Evolutionary conservation across 1,140 invertebrate species (phyloP).

Genomic region (Cecropterus lyciades): DNA sequence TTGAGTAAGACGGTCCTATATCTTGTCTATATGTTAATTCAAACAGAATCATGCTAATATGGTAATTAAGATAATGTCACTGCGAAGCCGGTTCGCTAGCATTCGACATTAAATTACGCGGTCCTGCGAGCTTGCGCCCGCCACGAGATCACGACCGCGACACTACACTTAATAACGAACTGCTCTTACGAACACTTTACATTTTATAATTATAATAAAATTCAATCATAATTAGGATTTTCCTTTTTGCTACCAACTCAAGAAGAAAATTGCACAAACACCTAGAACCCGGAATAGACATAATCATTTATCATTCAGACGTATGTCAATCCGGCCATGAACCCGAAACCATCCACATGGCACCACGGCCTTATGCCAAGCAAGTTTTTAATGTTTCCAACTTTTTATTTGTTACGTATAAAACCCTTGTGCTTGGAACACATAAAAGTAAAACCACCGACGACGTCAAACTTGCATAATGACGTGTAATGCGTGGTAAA

Average conservation of each 20-base stretch:
- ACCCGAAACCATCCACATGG: not conserved
- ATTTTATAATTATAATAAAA: not conserved
- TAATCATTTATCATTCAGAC: not conserved
- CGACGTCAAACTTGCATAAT: constrained; percentile 24
- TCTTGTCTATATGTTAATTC: constrained; percentile 24
- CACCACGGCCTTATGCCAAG: not conserved
- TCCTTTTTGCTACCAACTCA: no score
- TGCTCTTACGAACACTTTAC: not conserved
- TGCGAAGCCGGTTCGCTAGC: constrained; percentile 53
- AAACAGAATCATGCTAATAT: constrained; percentile 59
- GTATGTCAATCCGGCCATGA: not conserved
- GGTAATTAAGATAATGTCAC: constrained; percentile 64
- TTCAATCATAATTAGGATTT: no score
- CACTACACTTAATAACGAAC: not conserved
- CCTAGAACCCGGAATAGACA: not conserved
- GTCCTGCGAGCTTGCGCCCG: not conserved
- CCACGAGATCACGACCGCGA: constrained; percentile 9
- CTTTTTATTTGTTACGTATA: constrained; percentile 4
- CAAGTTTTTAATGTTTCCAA: not conserved
- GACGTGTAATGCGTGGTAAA: constrained; percentile 13
- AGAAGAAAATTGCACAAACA: not conserved
- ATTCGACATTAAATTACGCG: constrained; percentile 33
- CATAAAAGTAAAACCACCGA: constrained; percentile 24
- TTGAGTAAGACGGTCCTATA: constrained; percentile 6
- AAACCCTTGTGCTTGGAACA: constrained; percentile 1